These are phyloP conservation scores for Procambarus clarkii DNA, from an alignment of 1,140 invertebrate species.

Conservation along the genomic window DNA sequence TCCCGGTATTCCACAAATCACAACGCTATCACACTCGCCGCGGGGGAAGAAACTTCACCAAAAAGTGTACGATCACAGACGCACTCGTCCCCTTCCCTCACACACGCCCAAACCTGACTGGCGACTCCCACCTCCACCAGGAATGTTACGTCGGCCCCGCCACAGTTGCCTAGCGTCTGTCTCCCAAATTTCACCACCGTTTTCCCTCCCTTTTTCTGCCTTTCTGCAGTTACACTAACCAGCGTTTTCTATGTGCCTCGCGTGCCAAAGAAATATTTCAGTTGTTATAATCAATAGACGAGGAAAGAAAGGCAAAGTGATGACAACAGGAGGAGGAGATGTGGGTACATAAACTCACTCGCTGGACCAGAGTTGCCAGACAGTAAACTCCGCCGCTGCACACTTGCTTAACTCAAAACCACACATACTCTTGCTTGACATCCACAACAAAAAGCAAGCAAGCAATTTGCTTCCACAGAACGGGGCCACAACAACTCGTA, in stretches of 20 bases:
- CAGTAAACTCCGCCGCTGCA: neutral
- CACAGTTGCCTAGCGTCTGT: constrained; percentile 23
- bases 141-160: constrained; percentile 25
- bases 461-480: neutral
- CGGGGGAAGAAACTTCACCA: neutral
- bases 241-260: neutral
- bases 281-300: neutral
- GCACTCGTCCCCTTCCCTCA: neutral
- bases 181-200: neutral
- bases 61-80: neutral
- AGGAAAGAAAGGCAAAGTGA: neutral
- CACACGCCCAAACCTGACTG: constrained; percentile 16
- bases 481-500: too few relatives aligned
- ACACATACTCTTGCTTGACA: constrained; percentile 2
- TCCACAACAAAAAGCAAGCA: neutral
- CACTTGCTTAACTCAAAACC: neutral
- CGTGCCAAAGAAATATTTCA: neutral
- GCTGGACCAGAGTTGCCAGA: neutral
- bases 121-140: constrained; percentile 15
- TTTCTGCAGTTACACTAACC: neutral
- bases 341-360: neutral
- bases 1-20: neutral
- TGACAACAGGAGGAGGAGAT: neutral
- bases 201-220: neutral
- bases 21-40: neutral